A percentile compares a stretch with the other conserved stretches of the same genome.
Evolutionary conservation across 2,888 invertebrate species (phyloP).

Genomic region (Amblyjoppa proteus): DNA sequence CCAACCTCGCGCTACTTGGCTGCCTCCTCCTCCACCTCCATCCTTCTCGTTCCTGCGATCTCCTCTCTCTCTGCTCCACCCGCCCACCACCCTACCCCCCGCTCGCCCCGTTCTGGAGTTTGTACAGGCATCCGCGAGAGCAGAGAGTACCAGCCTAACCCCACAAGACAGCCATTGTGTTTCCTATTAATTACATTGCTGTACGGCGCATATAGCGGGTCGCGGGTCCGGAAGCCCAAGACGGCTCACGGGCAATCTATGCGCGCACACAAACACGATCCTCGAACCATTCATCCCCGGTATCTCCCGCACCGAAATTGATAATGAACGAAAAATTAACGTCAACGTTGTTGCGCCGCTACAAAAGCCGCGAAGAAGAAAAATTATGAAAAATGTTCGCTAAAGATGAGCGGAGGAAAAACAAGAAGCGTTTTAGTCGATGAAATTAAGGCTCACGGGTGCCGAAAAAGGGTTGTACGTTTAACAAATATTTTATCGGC

Average conservation of each 20-base stretch:
- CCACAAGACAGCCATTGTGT: slow-evolving; percentile 81
- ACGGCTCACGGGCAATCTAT: slow-evolving; percentile 55
- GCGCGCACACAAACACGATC: neutral
- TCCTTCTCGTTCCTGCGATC: slow-evolving; percentile 51
- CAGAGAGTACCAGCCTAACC: slow-evolving; percentile 61
- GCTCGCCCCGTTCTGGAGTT: slow-evolving; percentile 33
- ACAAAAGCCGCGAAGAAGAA: neutral
- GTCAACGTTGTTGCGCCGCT: too few relatives aligned
- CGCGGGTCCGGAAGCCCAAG: slow-evolving; percentile 63
- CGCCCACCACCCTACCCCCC: slow-evolving; percentile 22
- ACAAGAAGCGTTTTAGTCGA: too few relatives aligned
- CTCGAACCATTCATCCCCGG: slow-evolving; percentile 9
- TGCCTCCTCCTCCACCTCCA: slow-evolving; percentile 61
- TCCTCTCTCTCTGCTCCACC: slow-evolving; percentile 60
- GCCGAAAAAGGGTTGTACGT: too few relatives aligned
- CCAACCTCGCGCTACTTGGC: slow-evolving; percentile 69
- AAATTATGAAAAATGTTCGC: too few relatives aligned
- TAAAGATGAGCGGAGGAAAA: too few relatives aligned
- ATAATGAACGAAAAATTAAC: neutral
- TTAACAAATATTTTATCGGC: too few relatives aligned
- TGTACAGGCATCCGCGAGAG: slow-evolving; percentile 66
- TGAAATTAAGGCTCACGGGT: too few relatives aligned
- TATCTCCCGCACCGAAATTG: neutral
- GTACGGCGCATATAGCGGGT: slow-evolving; percentile 69
- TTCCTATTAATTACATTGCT: slow-evolving; percentile 82